Conservation (phyloP, 1,140 invertebrate species). For the Hirudo medicinalis region DNA sequence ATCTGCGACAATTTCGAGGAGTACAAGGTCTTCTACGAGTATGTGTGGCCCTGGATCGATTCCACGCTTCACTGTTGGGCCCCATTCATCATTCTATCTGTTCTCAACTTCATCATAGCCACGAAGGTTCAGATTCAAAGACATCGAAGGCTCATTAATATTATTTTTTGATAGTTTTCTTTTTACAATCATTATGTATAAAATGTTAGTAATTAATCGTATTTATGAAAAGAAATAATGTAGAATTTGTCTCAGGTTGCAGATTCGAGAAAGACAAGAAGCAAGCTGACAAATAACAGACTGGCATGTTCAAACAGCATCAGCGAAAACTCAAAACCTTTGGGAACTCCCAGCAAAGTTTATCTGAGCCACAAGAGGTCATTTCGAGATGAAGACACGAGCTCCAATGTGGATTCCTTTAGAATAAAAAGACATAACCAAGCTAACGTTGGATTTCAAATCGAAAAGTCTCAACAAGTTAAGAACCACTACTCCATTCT, state of each 20-base stretch:
- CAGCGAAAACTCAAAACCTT: neutral
- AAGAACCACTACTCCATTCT: neutral
- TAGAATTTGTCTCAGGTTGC: no score
- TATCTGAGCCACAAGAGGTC: neutral
- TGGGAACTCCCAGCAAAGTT: neutral
- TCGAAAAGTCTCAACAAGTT: neutral
- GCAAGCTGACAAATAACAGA: no score
- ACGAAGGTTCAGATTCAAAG: neutral
- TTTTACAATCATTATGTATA: no score
- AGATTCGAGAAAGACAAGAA: no score
- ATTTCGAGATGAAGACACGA: no score
- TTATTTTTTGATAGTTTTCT: neutral
- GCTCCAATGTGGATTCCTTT: no score
- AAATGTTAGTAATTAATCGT: no score
- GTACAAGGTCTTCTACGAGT: conserved; percentile 20
- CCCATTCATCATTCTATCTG: conserved; percentile 1
- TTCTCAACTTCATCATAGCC: conserved; percentile 8
- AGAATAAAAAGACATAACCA: no score
- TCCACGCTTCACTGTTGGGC: conserved; percentile 13
- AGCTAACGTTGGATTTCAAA: no score
- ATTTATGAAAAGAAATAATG: neutral
- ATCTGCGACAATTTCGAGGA: neutral
- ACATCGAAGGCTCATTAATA: neutral
- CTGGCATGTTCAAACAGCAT: no score
- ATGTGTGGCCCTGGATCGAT: conserved; percentile 25